Evolutionary conservation across 2,113 vertebrate species (phyloP), one percentile per base, ranked within the genome.

Genomic region (Mormoops blainvillei): DNA sequence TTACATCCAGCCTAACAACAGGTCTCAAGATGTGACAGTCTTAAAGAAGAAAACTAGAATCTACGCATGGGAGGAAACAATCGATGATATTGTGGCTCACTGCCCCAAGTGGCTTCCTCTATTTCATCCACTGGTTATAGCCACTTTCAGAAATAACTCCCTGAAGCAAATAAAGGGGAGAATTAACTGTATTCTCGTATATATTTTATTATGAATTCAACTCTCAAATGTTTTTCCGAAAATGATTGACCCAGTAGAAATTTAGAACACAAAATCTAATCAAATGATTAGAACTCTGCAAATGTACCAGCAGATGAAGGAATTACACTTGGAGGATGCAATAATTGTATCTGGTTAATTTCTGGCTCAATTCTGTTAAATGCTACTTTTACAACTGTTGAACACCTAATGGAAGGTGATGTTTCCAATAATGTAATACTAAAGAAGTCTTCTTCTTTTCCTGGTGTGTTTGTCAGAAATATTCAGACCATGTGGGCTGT

Each of bases 241-340:
- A 73, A 45, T 22, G 7, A 7, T 38, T 15, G 20, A 61, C 18
- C 14, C 70, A 71, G 45, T 56, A 91, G 24, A 86, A 76, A 89
- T 67, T 52, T 68, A 86, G 38, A 94, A 90, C 36, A 90, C n/a
- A 71, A 94, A 97, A 76, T 36, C 33, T 70, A 89, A 86, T 94
- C 43, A 97, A 89, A 96, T 97, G 89, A 94, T 93, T 89, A 87
- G 14, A 88, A 58, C 93, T 91, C 77, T 92, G 88, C 45, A 89
- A 94, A 95, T 96, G 77, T 0, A 33, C 80, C 89, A 95, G 78
- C 94, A 95, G 73, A 80, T 52, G 94, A 96, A 96, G 48, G 56
- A 68, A 56, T 74, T 73, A 80, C 5, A 31, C 61, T 78, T 52
- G 26, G 28, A 56, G 80, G 14, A 77, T 80, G 41, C 9, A 28